Conservation (phyloP, 2,113 vertebrate species). For the Callionymus lyra region DNA sequence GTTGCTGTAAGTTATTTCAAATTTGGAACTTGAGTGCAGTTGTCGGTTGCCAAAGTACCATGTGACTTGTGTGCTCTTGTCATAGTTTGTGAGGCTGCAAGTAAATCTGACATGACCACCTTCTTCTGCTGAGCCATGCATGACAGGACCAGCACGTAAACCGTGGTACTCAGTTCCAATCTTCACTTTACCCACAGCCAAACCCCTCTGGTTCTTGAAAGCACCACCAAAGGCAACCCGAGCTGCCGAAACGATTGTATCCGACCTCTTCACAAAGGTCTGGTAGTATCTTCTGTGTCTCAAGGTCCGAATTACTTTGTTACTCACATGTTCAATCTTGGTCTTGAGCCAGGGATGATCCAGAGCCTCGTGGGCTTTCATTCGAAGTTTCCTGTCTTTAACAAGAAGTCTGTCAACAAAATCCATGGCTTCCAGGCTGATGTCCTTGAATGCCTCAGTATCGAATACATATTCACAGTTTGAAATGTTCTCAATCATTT, state of each 20-base stretch:
- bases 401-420: conserved; percentile 89
- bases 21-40: conserved; percentile 82
- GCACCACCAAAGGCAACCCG: conserved; percentile 86
- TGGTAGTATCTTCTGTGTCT: conserved; percentile 95
- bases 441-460: conserved; percentile 88
- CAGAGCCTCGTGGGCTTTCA: conserved; percentile 91
- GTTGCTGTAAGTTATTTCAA: conserved; percentile 87
- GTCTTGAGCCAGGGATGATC: conserved; percentile 90
- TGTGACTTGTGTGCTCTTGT: conserved; percentile 84
- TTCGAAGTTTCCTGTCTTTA: conserved; percentile 87
- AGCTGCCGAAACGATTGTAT: conserved; percentile 83
- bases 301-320: conserved; percentile 85
- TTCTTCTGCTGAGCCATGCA: conserved; percentile 81
- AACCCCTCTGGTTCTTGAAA: conserved; percentile 82
- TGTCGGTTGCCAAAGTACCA: conserved; percentile 93
- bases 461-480: conserved; percentile 90
- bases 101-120: conserved; percentile 84
- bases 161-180: conserved; percentile 84
- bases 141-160: conserved; percentile 82
- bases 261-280: conserved; percentile 80
- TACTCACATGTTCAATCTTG: conserved; percentile 81
- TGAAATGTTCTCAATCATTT: conserved; percentile 88
- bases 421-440: conserved; percentile 88
- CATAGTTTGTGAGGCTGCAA: conserved; percentile 82
- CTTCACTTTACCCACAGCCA: conserved; percentile 88